Base-by-base conservation (phyloP, 2,888 invertebrate species). In the Anoncus sp. region DNA sequence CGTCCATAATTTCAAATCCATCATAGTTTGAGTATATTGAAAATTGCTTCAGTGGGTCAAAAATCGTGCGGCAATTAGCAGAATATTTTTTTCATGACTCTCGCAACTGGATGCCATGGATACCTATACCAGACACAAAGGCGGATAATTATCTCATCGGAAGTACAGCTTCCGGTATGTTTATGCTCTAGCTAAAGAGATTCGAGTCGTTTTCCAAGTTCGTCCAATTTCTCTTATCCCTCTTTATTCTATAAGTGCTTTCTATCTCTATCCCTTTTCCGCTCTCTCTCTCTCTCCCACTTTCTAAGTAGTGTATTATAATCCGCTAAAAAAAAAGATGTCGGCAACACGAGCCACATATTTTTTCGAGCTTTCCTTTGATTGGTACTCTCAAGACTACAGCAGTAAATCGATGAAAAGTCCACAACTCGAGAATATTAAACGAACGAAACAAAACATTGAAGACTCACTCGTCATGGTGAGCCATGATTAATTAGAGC, bases 121-220 rank as follows among this genome's bases (percentile, higher is more conserved):
- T 43, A 60, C 47, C 63, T 14, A 22, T n/a, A 35, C 7, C 18
- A 9, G n/a, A 14, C n/a, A 47, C 27, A 2, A 18, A 31, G 14
- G 12, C 27, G 51, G 35, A 4, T 47, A 20, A 18, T 22, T 49
- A 22, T 22, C 70, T 63, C 69, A 81, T 79, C 76, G 71, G 73
- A 81, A 81, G 78, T 65, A 49, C 47, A 57, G 63, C 69, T 83
- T 82, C 80, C 81, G 81, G 63, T 24, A 10, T 31, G 22, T 66
- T 77, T 60, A 60, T 65, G 60, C 66, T 72, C 75, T 53, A 71
- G 49, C 71, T 69, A 75, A 79, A 76, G 79, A 78, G 78, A 75
- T 74, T 81, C 70, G 72, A 83, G 79, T 79, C 77, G 72, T 38
- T 75, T 18, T 57, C 49, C n/a, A 75, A 81, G 80, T 82, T 55